These are phyloP conservation scores for Heterodera carotae DNA, from an alignment of 1,140 invertebrate species.

Conservation along the genomic window DNA sequence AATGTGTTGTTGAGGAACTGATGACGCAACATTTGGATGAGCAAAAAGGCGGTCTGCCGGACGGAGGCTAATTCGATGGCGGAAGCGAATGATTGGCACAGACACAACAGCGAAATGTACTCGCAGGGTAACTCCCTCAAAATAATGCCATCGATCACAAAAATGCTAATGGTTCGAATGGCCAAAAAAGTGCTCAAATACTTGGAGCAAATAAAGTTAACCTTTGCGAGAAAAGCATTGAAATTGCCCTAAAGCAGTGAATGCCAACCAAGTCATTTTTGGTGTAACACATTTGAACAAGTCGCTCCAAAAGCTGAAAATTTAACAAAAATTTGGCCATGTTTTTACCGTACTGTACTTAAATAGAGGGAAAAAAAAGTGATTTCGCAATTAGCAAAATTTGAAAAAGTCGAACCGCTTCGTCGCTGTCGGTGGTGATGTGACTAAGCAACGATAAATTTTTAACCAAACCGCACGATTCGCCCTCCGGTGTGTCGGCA, in stretches of 20 bases:
- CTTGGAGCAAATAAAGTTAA: slow-evolving; percentile 65
- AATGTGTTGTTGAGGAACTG: slow-evolving; percentile 79
- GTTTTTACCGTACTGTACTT: no score
- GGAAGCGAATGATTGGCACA: slow-evolving; percentile 89
- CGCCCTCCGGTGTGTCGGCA: no score
- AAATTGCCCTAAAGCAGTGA: slow-evolving; percentile 89
- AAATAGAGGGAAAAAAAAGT: slow-evolving; percentile 53
- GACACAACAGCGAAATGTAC: slow-evolving; percentile 93
- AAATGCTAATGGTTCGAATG: not conserved
- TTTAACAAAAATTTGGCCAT: no score
- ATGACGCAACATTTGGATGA: slow-evolving; percentile 89
- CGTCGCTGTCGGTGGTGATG: slow-evolving; percentile 86
- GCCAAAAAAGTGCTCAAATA: slow-evolving; percentile 15
- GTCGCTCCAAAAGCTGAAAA: slow-evolving; percentile 82
- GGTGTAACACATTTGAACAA: slow-evolving; percentile 94
- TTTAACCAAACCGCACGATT: slow-evolving; percentile 94
- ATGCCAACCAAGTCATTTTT: slow-evolving; percentile 84
- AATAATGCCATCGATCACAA: no score
- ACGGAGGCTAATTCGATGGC: slow-evolving; percentile 73
- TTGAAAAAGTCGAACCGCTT: slow-evolving; percentile 66
- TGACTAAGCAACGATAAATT: slow-evolving; percentile 98
- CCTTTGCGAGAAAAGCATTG: slow-evolving; percentile 92
- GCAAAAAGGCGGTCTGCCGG: slow-evolving; percentile 81
- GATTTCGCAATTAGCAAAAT: slow-evolving; percentile 43
- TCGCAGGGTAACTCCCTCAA: slow-evolving; percentile 96